phyloP scores from a whole-genome alignment of 2,888 invertebrate genomes.

The Lycocerus yunnanus region DNA sequence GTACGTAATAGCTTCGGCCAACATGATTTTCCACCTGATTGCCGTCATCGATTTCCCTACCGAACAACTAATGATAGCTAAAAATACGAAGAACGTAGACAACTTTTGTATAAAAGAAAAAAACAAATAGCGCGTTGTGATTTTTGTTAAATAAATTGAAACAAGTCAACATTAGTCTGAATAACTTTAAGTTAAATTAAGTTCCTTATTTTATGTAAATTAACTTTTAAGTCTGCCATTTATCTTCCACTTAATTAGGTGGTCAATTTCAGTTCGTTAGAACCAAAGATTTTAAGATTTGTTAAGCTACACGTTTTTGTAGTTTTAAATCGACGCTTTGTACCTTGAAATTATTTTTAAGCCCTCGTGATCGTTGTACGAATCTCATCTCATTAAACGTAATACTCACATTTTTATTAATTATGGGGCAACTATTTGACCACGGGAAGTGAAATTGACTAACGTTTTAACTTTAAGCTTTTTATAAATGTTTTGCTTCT shows the following conservation, averaged over 20 bases:
- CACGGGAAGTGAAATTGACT: neutral
- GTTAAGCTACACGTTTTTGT: neutral
- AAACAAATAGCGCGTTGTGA: constrained; percentile 17
- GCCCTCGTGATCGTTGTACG: neutral
- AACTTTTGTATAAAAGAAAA: constrained; percentile 36
- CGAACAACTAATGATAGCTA: constrained; percentile 76
- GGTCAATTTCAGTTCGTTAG: neutral
- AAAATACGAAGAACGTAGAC: constrained; percentile 49
- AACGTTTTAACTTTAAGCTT: neutral
- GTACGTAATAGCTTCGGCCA: constrained; percentile 87
- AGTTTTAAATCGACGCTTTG: neutral
- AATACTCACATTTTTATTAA: neutral
- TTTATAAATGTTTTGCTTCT: constrained; percentile 1
- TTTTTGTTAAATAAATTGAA: neutral
- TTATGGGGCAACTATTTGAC: constrained; percentile 3
- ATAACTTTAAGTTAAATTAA: neutral
- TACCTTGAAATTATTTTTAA: neutral
- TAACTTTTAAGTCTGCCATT: neutral
- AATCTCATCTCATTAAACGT: neutral
- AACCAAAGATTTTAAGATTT: neutral
- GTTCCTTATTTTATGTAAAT: neutral
- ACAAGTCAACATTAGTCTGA: neutral
- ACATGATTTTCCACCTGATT: constrained; percentile 91
- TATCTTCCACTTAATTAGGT: neutral
- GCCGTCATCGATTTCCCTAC: constrained; percentile 85